phyloP scores from a whole-genome alignment of 2,797 vertebrate species.

The Chrysocyon brachyurus region DNA sequence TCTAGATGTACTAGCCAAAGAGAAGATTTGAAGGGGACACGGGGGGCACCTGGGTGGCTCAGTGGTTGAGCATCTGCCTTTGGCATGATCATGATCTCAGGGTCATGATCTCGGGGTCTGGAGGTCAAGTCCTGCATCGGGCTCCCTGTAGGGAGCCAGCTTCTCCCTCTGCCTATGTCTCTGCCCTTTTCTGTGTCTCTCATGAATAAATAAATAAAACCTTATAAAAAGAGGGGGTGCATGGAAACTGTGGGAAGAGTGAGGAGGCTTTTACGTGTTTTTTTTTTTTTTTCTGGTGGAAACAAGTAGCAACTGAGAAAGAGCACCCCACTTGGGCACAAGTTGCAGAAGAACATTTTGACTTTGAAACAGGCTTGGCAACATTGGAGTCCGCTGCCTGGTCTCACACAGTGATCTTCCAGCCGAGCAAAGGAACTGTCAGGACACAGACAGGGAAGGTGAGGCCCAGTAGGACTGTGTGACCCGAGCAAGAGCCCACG shows the following conservation, averaged over 20 bases:
- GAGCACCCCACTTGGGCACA: constrained; percentile 23
- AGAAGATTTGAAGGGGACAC: constrained; percentile 3
- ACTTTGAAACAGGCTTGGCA: constrained; percentile 42
- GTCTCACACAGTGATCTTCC: constrained; percentile 39
- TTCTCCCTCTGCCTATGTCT: too few species aligned
- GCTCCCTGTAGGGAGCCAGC: too few species aligned
- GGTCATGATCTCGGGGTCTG: too few species aligned
- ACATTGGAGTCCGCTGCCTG: constrained; percentile 58
- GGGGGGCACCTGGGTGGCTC: too few species aligned
- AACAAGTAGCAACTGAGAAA: constrained; percentile 3
- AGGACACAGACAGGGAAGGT: constrained; percentile 56
- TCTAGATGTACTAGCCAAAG: background rate
- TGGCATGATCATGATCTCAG: too few species aligned
- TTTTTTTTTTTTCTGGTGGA: constrained; percentile 57
- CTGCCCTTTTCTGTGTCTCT: too few species aligned
- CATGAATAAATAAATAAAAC: too few species aligned
- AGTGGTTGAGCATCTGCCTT: too few species aligned
- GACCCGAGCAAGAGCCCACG: background rate
- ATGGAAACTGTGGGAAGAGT: background rate
- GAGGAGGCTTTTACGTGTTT: constrained; percentile 63
- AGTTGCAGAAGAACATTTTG: constrained; percentile 60
- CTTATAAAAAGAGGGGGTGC: too few species aligned
- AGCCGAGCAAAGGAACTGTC: background rate
- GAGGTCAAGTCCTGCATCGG: too few species aligned
- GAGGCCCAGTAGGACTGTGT: background rate